phyloP scores from a whole-genome alignment of 2,888 invertebrate genomes.

The Boloria euphrosyne region DNA sequence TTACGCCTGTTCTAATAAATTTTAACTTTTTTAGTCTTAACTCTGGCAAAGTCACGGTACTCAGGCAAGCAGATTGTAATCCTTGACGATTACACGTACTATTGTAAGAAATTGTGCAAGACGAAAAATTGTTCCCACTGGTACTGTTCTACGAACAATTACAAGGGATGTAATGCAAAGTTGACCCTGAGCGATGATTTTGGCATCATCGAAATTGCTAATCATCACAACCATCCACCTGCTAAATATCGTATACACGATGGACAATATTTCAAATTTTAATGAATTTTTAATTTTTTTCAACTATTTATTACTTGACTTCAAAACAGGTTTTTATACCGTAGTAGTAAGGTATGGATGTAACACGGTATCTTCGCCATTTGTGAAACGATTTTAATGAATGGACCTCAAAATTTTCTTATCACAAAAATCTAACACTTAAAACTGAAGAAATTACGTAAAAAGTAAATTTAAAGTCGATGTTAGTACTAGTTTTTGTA shows the following conservation, averaged over 20 bases:
- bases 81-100: constrained; percentile 69
- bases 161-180: constrained; percentile 68
- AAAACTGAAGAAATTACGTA: too few relatives aligned
- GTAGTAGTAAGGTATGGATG: too few relatives aligned
- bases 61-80: constrained; percentile 66
- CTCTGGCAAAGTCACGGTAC: constrained; percentile 65
- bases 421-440: too few relatives aligned
- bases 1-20: neutral
- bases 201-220: constrained; percentile 54
- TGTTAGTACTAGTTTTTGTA: too few relatives aligned
- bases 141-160: constrained; percentile 74
- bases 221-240: constrained; percentile 64
- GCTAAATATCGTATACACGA: constrained; percentile 62
- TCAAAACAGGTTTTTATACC: too few relatives aligned
- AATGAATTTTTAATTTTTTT: neutral
- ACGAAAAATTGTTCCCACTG: constrained; percentile 62
- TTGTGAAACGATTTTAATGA: too few relatives aligned
- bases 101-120: constrained; percentile 67
- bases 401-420: too few relatives aligned
- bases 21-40: constrained; percentile 34
- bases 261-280: constrained; percentile 47
- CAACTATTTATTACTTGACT: too few relatives aligned
- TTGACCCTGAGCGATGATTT: constrained; percentile 62
- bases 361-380: too few relatives aligned
- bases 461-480: too few relatives aligned